Base-by-base conservation (phyloP, 2,113 vertebrate genomes). In the Prunella fulvescens region DNA sequence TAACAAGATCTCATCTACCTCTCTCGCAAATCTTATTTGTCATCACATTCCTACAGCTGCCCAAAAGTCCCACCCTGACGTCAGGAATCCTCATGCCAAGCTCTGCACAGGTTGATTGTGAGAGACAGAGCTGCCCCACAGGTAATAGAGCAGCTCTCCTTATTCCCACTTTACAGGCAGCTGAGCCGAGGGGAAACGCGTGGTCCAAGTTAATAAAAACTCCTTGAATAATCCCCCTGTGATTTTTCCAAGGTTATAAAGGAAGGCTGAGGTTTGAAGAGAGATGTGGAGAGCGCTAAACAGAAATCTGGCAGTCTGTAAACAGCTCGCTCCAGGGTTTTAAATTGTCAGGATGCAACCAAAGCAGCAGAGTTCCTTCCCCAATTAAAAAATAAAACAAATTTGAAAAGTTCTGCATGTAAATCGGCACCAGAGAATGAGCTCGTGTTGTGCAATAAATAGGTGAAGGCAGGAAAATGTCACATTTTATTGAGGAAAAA, bases 391-490 rank as follows among this genome's bases (percentile, higher is more conserved):
- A 57, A 69, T 35, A 26, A 73, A 79, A 39, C 22, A 62, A 76
- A 47, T 65, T 37, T 73, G 80, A 50, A 29, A 90, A 81, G 74
- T 76, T 91, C 54, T 56, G 71, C 81, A 22, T 85, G 42, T 66
- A 80, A 81, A 74, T 73, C 2, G 3, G 56, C 62, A 62, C 26
- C 11, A 11, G 89, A 79, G 86, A 72, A 69, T 28, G 61, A 88
- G 92, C 39, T 90, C 26, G 2, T 54, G 84, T 61, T 66, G 86
- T 60, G 85, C 81, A 72, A 35, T 91, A 85, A 92, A 89, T 76
- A 79, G 78, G 81, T 9, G 67, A 91, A 96, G 84, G 89, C 74
- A 76, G 86, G 91, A 61, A 92, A 92, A 87, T 85, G 87, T 87
- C 94, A 94, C 45, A 18, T 95, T 95, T 95, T 91, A 95, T 89